These are phyloP conservation scores for Andrena hattorfiana DNA, from an alignment of 2,888 invertebrate genomes.

Conservation along the genomic window DNA sequence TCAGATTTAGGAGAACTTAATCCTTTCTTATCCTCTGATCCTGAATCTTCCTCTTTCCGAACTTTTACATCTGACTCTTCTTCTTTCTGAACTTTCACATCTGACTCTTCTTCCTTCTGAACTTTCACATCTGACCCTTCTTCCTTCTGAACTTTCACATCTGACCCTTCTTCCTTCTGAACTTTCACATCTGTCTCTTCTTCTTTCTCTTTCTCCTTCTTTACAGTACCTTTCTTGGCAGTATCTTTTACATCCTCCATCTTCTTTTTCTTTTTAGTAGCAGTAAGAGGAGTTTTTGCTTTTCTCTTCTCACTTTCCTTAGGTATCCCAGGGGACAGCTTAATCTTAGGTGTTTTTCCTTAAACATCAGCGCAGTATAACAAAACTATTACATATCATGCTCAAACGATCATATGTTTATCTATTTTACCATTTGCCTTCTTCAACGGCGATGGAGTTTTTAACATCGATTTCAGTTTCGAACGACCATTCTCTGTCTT, in stretches of 20 bases:
- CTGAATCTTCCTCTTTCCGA: slow-evolving; percentile 10
- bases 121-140: background rate
- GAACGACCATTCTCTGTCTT: slow-evolving; percentile 51
- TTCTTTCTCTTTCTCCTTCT: slow-evolving; percentile 35
- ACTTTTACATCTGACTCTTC: background rate
- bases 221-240: slow-evolving; percentile 8
- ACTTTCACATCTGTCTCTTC: background rate
- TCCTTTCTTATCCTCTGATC: slow-evolving; percentile 57
- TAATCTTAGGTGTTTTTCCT: slow-evolving; percentile 53
- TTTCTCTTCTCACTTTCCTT: slow-evolving; percentile 52
- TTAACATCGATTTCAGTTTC: slow-evolving; percentile 34
- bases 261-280: slow-evolving; percentile 48
- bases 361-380: slow-evolving; percentile 1
- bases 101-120: slow-evolving; percentile 33
- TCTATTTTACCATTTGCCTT: slow-evolving; percentile 48
- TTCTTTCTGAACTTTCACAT: background rate
- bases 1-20: slow-evolving; percentile 62
- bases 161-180: background rate
- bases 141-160: slow-evolving; percentile 27
- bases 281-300: slow-evolving; percentile 29
- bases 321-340: slow-evolving; percentile 14
- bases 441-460: slow-evolving; percentile 38
- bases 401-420: background rate
- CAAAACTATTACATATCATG: background rate
- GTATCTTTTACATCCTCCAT: slow-evolving; percentile 21